Percentiles rank a stretch among this genome's conserved stretches.
Conservation (phyloP, 2,888 invertebrate genomes). For the Imbricaverruca yamaguchii region DNA sequence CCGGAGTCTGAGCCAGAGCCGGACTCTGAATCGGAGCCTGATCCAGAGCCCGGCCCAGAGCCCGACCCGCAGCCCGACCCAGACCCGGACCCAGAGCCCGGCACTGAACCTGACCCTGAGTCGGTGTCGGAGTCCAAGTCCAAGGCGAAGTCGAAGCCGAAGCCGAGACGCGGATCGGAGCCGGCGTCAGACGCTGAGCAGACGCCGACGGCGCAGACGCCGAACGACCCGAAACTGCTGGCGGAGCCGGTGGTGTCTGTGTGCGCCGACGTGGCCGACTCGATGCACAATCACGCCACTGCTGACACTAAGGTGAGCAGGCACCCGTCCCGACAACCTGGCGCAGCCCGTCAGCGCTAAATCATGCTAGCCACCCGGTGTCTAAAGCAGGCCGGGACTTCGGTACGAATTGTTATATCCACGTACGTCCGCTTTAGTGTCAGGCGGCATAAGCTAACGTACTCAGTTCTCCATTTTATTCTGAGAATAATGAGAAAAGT, state of each 20-base stretch:
- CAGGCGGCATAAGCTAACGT: conserved; percentile 45
- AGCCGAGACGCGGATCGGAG: neutral
- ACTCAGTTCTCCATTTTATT: too few relatives aligned
- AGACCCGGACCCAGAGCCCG: neutral
- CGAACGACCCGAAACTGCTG: conserved; percentile 93
- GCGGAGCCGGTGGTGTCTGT: conserved; percentile 88
- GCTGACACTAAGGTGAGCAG: conserved; percentile 97
- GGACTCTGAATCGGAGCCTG: neutral
- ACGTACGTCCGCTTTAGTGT: conserved; percentile 87
- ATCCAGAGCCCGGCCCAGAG: neutral
- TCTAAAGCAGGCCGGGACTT: conserved; percentile 84
- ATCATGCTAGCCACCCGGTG: conserved; percentile 90
- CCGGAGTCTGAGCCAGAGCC: neutral
- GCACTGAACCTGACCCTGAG: neutral
- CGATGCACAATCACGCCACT: conserved; percentile 65
- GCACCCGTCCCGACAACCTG: conserved; percentile 87
- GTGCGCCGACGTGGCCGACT: conserved; percentile 72
- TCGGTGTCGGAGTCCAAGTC: neutral
- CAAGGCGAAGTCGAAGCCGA: too few relatives aligned
- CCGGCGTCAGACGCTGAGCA: neutral
- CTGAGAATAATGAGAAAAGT: too few relatives aligned
- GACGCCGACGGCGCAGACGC: conserved; percentile 29
- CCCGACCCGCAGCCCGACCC: neutral
- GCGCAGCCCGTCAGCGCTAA: conserved; percentile 85
- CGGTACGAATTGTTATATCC: conserved; percentile 84